Base-by-base conservation (phyloP, 2,113 vertebrate species). In the Corythoichthys intestinalis region DNA sequence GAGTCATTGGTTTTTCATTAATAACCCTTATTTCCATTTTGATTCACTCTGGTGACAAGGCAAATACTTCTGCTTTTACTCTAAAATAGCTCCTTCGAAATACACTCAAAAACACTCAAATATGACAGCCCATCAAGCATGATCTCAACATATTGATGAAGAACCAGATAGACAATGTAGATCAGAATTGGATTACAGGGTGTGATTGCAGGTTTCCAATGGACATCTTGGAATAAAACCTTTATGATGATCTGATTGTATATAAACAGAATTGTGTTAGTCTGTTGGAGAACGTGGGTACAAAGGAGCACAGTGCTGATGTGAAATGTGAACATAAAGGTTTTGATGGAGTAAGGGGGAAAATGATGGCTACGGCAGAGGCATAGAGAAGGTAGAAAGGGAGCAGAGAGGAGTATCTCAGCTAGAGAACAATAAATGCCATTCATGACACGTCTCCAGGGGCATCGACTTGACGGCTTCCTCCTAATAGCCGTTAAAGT, bases 361-460 rank as follows among this genome's bases (percentile, higher is more conserved):
- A 41, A 13, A 63, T 20, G 41, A 63, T 63, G 20, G 61, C 44
- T 47, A 41, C 10, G 6, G 34, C 28, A 69, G 79, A 74, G 49
- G 76, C 69, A 65, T 64, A 57, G 69, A 70, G 39, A 52, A 41
- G 50, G 59, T 28, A 39, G 73, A 56, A 46, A 65, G 37, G 54
- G 72, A 60, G 66, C 72, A 62, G 75, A 80, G 69, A 47, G 34
- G 67, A 67, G 66, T 75, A 69, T 83, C 82, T 87, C 84, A 84
- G 76, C 71, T n/a, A 57, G 71, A 82, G 83, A 87, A 87, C 85
- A 90, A 86, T 86, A 79, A 88, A 75, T 86, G 82, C 76, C 82
- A 78, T 85, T 79, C 79, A 81, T 81, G 84, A 87, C 80, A 80
- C 52, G 78, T 88, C 86, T 90, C 77, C 70, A 59, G 83, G 84